Conservation (phyloP, 2,113 vertebrate species). For the Addax nasomaculatus region DNA sequence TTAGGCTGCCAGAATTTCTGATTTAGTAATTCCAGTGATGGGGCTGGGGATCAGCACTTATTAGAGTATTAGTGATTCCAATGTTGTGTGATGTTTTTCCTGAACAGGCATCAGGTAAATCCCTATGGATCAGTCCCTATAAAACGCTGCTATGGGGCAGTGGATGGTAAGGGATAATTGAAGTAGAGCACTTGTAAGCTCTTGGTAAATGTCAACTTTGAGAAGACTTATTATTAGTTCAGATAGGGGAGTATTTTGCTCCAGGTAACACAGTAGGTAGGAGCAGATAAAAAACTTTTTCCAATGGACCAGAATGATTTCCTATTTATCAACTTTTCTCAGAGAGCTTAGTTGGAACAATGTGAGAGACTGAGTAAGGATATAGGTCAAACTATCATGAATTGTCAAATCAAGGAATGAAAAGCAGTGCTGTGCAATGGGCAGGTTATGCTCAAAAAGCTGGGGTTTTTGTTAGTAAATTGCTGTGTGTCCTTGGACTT, state of each 20-base stretch:
- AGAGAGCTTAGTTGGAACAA: neutral
- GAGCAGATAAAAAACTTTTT: neutral
- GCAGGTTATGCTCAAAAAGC: neutral
- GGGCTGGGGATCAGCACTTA: neutral
- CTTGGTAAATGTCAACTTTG: neutral
- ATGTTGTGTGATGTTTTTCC: neutral
- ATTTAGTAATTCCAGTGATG: neutral
- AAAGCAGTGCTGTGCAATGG: neutral
- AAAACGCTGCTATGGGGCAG: neutral
- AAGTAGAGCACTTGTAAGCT: neutral
- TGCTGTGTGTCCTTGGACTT: neutral
- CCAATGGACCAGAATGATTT: neutral
- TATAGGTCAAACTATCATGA: neutral
- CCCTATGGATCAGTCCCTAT: neutral
- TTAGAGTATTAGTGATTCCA: neutral
- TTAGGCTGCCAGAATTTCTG: neutral
- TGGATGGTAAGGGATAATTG: neutral
- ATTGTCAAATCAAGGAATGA: too few relatives aligned
- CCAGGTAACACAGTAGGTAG: neutral
- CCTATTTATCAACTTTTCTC: neutral
- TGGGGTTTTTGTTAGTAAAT: neutral
- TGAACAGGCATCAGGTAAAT: too few relatives aligned
- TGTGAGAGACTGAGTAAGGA: neutral
- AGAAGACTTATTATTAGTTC: neutral
- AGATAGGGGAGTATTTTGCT: neutral